phyloP scores from a whole-genome alignment of 2,113 vertebrate genomes.

The Sinocyclocheilus anshuiensis region DNA sequence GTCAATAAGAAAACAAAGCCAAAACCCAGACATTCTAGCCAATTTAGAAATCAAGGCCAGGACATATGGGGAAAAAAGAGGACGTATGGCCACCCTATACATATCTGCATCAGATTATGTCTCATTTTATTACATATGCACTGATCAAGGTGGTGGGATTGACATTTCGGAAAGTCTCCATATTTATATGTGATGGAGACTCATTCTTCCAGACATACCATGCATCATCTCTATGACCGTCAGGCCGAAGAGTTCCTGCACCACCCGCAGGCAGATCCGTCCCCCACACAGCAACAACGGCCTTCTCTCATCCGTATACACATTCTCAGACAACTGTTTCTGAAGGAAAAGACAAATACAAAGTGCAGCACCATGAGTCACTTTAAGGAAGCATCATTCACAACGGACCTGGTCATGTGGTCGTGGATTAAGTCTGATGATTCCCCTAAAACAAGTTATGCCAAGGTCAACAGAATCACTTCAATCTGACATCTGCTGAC shows the following conservation, averaged over 20 bases:
- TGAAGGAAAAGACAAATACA: constrained; percentile 54
- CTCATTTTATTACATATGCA: neutral
- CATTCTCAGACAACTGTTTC: constrained; percentile 82
- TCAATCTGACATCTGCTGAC: constrained; percentile 50
- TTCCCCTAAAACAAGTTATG: constrained; percentile 11
- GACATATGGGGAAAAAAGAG: neutral
- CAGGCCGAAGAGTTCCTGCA: constrained; percentile 87
- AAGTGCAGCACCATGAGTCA: neutral
- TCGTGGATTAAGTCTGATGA: neutral
- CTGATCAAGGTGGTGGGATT: neutral
- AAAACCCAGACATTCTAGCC: neutral
- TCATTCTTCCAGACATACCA: constrained; percentile 74
- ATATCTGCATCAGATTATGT: no score
- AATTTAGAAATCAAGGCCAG: neutral
- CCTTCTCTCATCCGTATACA: constrained; percentile 81
- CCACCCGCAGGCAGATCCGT: constrained; percentile 78
- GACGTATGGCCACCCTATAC: neutral
- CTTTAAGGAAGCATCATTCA: neutral
- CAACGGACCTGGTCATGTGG: neutral
- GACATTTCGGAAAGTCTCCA: neutral
- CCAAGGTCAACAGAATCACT: constrained; percentile 23
- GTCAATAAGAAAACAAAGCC: no score
- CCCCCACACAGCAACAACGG: constrained; percentile 86
- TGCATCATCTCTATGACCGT: constrained; percentile 89
- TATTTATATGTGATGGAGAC: neutral